Conservation (phyloP, 2,113 vertebrate species). For the Enhydra lutris region DNA sequence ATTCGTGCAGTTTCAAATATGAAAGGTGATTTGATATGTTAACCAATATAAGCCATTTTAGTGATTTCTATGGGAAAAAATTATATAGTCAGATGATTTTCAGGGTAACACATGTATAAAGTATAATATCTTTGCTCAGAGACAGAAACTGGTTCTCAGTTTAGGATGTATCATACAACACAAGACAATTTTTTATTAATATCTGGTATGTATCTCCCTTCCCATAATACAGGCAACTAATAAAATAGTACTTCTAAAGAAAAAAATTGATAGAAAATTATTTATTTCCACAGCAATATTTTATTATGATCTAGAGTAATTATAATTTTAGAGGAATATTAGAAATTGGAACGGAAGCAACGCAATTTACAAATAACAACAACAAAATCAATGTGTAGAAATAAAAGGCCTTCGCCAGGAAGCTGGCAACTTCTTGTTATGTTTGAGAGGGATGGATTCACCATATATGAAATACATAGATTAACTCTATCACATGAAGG, state of each 20-base stretch:
- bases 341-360: constrained; percentile 78
- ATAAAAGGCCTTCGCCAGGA: background rate
- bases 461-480: background rate
- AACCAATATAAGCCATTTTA: constrained; percentile 91
- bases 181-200: constrained; percentile 69
- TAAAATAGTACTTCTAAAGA: constrained; percentile 87
- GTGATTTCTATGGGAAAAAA: constrained; percentile 83
- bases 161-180: constrained; percentile 88
- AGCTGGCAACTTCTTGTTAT: background rate
- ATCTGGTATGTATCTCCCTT: constrained; percentile 85
- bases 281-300: constrained; percentile 76
- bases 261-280: constrained; percentile 79
- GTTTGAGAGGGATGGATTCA: background rate
- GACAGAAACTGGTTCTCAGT: constrained; percentile 85
- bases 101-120: constrained; percentile 62
- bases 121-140: constrained; percentile 84
- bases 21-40: constrained; percentile 91
- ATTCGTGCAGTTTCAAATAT: constrained; percentile 90
- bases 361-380: constrained; percentile 54
- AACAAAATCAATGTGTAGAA: background rate
- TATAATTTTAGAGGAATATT: constrained; percentile 72
- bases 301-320: constrained; percentile 74
- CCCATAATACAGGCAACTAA: constrained; percentile 87
- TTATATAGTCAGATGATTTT: constrained; percentile 79
- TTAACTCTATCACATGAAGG: background rate